phyloP scores from a whole-genome alignment of 2,113 vertebrate species.

The Mionectes macconnelli region DNA sequence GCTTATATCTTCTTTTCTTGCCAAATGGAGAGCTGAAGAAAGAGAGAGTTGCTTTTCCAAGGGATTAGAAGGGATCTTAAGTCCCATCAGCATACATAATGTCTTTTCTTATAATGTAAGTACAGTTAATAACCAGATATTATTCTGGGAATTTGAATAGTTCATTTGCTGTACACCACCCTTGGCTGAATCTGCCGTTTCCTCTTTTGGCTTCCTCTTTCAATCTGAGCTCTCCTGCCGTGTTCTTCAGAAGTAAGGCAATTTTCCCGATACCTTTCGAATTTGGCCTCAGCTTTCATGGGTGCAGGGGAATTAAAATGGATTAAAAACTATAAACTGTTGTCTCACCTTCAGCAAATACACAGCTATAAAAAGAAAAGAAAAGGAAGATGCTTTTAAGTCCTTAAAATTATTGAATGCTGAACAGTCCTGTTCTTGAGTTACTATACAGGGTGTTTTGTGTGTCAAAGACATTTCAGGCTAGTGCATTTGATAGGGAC shows the following conservation, averaged over 20 bases:
- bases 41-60: not conserved
- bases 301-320: not conserved
- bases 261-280: not conserved
- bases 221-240: not conserved
- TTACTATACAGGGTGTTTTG: not conserved
- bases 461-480: not conserved
- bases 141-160: not conserved
- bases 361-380: not conserved
- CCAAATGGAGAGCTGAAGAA: not conserved
- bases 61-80: not conserved
- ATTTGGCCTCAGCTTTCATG: not conserved
- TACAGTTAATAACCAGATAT: conserved; percentile 4
- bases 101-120: not conserved
- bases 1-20: not conserved
- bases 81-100: not conserved
- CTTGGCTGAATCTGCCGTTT: not conserved
- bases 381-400: not conserved
- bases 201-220: not conserved
- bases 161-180: not conserved
- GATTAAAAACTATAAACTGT: not conserved
- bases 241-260: not conserved
- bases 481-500: not conserved
- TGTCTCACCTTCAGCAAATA: not conserved
- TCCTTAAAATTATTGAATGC: not conserved
- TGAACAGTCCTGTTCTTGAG: not conserved